Evolutionary conservation across 1,140 invertebrate genomes (phyloP).

Genomic region (Neodiprion pinetum): DNA sequence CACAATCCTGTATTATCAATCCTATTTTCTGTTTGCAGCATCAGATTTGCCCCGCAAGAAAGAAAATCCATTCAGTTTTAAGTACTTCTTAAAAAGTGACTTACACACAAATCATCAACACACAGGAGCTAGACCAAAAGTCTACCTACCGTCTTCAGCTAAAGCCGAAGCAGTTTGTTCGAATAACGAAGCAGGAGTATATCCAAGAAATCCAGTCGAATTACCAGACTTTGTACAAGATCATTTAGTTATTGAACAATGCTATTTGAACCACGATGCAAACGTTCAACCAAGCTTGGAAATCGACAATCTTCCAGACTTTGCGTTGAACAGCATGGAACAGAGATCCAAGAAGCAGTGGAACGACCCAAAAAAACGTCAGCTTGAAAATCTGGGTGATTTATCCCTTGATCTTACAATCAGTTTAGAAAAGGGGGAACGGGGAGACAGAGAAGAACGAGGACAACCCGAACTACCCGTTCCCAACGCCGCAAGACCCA

Average conservation of each 20-base stretch:
- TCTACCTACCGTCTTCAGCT: conserved; percentile 53
- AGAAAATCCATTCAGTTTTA: conserved; percentile 81
- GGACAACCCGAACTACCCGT: conserved; percentile 24
- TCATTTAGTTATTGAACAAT: conserved; percentile 67
- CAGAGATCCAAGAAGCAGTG: conserved; percentile 37
- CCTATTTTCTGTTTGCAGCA: conserved; percentile 18
- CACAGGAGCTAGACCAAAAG: conserved; percentile 65
- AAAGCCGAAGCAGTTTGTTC: conserved; percentile 32
- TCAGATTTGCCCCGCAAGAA: conserved; percentile 65
- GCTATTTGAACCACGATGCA: conserved; percentile 54
- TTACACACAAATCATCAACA: conserved; percentile 56
- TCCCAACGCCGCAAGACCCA: conserved; percentile 36
- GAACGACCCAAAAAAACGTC: conserved; percentile 36
- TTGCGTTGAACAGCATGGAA: conserved; percentile 53
- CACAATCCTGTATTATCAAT: no score
- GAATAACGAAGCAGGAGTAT: conserved; percentile 42
- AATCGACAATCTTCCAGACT: conserved; percentile 62
- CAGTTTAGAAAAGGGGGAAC: conserved; percentile 37
- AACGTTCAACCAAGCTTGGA: conserved; percentile 40
- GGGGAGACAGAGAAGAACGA: neutral
- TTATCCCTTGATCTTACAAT: conserved; percentile 51
- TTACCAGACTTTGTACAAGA: conserved; percentile 70
- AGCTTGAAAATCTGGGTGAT: conserved; percentile 33
- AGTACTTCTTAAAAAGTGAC: conserved; percentile 74
- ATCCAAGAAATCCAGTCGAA: conserved; percentile 59